These are phyloP conservation scores for Cygnus buccinator DNA, from an alignment of 2,113 vertebrate species.

Conservation along the genomic window DNA sequence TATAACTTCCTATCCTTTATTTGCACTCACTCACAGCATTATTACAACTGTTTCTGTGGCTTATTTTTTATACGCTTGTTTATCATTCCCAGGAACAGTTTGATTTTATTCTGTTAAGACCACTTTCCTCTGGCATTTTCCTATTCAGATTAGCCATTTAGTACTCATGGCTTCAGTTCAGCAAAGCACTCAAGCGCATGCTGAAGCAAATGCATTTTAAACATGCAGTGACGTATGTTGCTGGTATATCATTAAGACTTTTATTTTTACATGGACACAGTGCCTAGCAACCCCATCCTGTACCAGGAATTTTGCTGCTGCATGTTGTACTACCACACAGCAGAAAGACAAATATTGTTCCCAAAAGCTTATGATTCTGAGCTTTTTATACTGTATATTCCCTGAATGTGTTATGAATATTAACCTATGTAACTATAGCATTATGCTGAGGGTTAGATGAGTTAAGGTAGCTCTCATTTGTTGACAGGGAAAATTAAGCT, in stretches of 20 bases:
- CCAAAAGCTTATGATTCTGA: not conserved
- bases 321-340: not conserved
- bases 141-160: conserved; percentile 24
- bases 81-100: conserved; percentile 16
- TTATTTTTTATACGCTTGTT: conserved; percentile 11
- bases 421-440: not conserved
- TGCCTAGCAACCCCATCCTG: conserved; percentile 20
- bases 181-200: not conserved
- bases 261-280: conserved; percentile 7
- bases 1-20: not conserved
- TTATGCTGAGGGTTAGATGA: not conserved
- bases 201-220: conserved; percentile 30
- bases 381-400: not conserved
- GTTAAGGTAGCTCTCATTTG: not conserved
- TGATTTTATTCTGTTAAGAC: conserved; percentile 26
- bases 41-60: not conserved
- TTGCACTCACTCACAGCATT: not conserved
- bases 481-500: not conserved
- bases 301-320: conserved; percentile 16
- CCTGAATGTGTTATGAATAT: not conserved
- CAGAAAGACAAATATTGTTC: conserved; percentile 1
- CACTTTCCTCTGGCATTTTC: conserved; percentile 5
- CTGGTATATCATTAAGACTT: not conserved
- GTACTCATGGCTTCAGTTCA: conserved; percentile 36
- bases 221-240: not conserved